phyloP scores from a whole-genome alignment of 2,797 vertebrate genomes.

The Neosilurus hyrtlii region DNA sequence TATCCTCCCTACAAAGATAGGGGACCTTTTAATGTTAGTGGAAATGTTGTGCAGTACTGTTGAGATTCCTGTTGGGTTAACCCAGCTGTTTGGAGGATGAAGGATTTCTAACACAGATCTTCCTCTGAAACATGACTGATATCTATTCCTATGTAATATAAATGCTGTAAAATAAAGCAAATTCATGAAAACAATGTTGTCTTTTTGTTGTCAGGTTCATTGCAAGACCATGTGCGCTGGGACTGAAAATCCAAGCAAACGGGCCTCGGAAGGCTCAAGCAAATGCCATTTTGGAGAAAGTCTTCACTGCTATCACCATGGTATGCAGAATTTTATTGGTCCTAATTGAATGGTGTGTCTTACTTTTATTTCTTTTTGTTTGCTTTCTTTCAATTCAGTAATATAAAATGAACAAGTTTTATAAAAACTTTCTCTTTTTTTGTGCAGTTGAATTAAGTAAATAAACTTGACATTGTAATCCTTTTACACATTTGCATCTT shows the following conservation, averaged over 20 bases:
- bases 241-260: slow-evolving; percentile 92
- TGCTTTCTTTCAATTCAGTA: not conserved
- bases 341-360: not conserved
- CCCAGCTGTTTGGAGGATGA: not conserved
- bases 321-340: slow-evolving; percentile 63
- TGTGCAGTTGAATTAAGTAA: not conserved
- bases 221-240: slow-evolving; percentile 95
- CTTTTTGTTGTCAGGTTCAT: slow-evolving; percentile 81
- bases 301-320: slow-evolving; percentile 98
- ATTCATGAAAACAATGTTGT: slow-evolving; percentile 44
- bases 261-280: slow-evolving; percentile 93
- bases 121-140: not conserved
- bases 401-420: not conserved
- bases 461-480: not conserved
- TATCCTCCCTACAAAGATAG: not conserved
- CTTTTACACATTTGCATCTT: not conserved
- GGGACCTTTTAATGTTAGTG: not conserved
- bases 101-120: not conserved
- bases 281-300: slow-evolving; percentile 97
- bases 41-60: not conserved
- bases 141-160: not conserved
- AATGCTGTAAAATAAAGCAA: not conserved
- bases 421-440: too few species aligned
- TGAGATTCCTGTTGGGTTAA: not conserved
- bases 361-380: not conserved